These are phyloP conservation scores for Sisyra terminalis DNA, from an alignment of 2,888 invertebrate genomes.

Conservation along the genomic window DNA sequence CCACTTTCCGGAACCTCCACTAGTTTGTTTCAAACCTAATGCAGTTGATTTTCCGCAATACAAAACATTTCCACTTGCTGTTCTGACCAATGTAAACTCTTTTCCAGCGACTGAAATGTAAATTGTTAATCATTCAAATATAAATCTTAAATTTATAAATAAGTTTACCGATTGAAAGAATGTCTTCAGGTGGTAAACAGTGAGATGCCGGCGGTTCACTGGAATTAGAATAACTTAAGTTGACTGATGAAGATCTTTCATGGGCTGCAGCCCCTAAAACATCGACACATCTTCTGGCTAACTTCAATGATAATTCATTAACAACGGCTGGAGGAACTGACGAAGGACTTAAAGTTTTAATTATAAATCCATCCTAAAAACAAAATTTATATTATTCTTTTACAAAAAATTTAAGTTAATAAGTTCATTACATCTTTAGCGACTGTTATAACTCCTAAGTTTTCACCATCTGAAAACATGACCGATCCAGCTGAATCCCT, in stretches of 20 bases:
- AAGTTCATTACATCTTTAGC: slow-evolving; percentile 71
- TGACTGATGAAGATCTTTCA: slow-evolving; percentile 24
- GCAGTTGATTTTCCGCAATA: slow-evolving; percentile 78
- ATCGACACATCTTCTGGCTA: slow-evolving; percentile 65
- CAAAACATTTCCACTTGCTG: slow-evolving; percentile 69
- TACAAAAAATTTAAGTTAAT: too few relatives aligned
- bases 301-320: slow-evolving; percentile 53
- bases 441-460: slow-evolving; percentile 60
- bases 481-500: slow-evolving; percentile 33
- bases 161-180: slow-evolving; percentile 6
- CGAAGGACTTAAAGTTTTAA: slow-evolving; percentile 50
- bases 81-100: slow-evolving; percentile 75
- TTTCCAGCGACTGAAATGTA: slow-evolving; percentile 59
- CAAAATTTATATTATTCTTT: slow-evolving; percentile 9
- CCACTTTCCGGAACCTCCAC: slow-evolving; percentile 38
- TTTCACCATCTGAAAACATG: slow-evolving; percentile 63
- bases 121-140: background rate
- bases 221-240: slow-evolving; percentile 18
- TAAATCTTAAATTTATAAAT: too few relatives aligned
- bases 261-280: slow-evolving; percentile 55
- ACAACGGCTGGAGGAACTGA: slow-evolving; percentile 37
- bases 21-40: slow-evolving; percentile 62
- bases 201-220: slow-evolving; percentile 10
- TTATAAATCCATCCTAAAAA: slow-evolving; percentile 59
- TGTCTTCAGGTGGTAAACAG: slow-evolving; percentile 6